Conservation (phyloP, 2,888 invertebrate genomes). For the Diaprepes abbreviatus region DNA sequence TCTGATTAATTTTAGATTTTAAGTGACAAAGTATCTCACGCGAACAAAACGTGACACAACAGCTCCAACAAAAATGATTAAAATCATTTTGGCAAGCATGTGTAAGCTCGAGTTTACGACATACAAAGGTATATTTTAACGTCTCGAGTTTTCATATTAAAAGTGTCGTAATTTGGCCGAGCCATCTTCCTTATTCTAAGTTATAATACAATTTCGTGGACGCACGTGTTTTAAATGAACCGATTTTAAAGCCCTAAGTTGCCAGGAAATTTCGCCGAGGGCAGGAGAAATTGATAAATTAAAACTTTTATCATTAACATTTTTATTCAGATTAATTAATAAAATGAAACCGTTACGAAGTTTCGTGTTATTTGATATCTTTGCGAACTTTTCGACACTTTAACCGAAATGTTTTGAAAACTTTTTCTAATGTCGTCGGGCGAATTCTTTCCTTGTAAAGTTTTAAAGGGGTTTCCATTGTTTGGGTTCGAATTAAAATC, state of each 20-base stretch:
- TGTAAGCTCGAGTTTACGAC: neutral
- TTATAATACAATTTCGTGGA: slow-evolving; percentile 41
- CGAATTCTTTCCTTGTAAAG: neutral
- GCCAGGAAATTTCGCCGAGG: slow-evolving; percentile 33
- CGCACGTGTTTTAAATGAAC: slow-evolving; percentile 45
- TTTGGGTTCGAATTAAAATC: too few relatives aligned
- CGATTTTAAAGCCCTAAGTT: slow-evolving; percentile 37
- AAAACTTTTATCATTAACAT: slow-evolving; percentile 41
- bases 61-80: too few relatives aligned
- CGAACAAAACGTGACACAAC: too few relatives aligned
- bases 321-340: slow-evolving; percentile 41
- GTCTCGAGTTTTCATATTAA: slow-evolving; percentile 24
- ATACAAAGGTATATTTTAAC: slow-evolving; percentile 9
- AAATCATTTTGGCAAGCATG: neutral
- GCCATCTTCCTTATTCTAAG: slow-evolving; percentile 35
- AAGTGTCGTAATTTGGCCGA: slow-evolving; percentile 14
- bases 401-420: neutral
- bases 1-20: too few relatives aligned
- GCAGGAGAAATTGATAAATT: slow-evolving; percentile 38
- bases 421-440: neutral
- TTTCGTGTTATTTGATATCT: slow-evolving; percentile 31
- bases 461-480: neutral
- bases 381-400: slow-evolving; percentile 21
- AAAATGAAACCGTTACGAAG: slow-evolving; percentile 26
- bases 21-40: too few relatives aligned